phyloP scores from a whole-genome alignment of 2,113 vertebrate species.

The Gadus macrocephalus region DNA sequence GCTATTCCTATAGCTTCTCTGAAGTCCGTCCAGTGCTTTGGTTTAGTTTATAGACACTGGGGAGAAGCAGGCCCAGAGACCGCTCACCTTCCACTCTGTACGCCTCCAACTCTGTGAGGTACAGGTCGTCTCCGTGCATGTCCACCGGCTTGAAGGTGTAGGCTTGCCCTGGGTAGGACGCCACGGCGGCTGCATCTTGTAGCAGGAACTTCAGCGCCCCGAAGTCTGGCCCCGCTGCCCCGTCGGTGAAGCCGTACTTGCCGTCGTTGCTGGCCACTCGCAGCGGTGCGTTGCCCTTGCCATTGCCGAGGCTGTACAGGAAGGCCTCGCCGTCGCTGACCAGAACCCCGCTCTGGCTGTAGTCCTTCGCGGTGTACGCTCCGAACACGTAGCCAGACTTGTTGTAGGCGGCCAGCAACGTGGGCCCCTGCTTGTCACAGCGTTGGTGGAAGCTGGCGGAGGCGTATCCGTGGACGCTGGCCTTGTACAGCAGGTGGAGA shows the following conservation, averaged over 20 bases:
- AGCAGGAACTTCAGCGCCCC: slow-evolving; percentile 38
- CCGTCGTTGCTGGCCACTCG: slow-evolving; percentile 18
- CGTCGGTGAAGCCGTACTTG: slow-evolving; percentile 30
- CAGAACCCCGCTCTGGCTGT: background rate
- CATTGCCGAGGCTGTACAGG: background rate
- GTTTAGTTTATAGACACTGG: no score
- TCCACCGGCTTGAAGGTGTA: slow-evolving; percentile 37
- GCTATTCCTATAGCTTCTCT: no score
- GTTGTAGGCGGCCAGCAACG: slow-evolving; percentile 42
- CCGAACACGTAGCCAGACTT: slow-evolving; percentile 46
- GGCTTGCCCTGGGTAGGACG: slow-evolving; percentile 30
- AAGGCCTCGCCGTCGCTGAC: slow-evolving; percentile 11
- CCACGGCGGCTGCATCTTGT: background rate
- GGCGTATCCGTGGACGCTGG: slow-evolving; percentile 46
- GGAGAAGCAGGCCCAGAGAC: no score
- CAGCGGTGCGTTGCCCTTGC: slow-evolving; percentile 21
- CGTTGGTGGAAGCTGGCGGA: slow-evolving; percentile 35
- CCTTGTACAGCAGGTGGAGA: slow-evolving; percentile 56
- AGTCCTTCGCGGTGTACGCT: slow-evolving; percentile 48
- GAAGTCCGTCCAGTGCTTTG: no score
- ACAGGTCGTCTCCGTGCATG: slow-evolving; percentile 50
- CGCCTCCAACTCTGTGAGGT: slow-evolving; percentile 60
- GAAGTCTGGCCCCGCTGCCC: slow-evolving; percentile 22
- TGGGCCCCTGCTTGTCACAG: slow-evolving; percentile 51
- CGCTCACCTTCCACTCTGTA: slow-evolving; percentile 61